Base-by-base conservation (phyloP, 2,797 vertebrate species). In the Sebastes glaucus region DNA sequence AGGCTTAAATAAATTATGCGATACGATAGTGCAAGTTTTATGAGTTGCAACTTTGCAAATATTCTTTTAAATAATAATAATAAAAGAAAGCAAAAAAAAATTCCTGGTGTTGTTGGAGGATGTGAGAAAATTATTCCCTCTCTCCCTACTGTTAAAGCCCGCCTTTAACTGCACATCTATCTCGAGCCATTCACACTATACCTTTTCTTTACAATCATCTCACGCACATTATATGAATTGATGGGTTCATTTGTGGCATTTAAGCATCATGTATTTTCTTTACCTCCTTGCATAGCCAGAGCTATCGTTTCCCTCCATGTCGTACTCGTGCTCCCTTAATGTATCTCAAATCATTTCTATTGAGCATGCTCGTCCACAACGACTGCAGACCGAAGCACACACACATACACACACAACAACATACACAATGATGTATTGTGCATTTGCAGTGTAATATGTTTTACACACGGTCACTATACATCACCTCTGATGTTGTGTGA, bases 41-140 rank as follows among this genome's bases (percentile, higher is more conserved):
- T 86, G 85, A 89, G 88, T 90, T 91, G 91, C 83, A 92, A 90
- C 87, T 93, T 91, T 86, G 87, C 86, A 93, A 92, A 93, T 92
- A 93, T 91, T 92, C 87, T 91, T 91, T 92, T 89, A 92, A 89
- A 90, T 87, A 88, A 90, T 77, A 88, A 87, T 84, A 90, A 88
- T 89, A 88, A 84, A 86, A 87, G 46, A 71, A 53, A 53, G 53
- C 23, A 61, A 23, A 64, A 63, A 85, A 86, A 89, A 89, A 80
- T 73, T 74, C 65, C 69, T 60, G 11, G 28, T 55, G 82, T 82
- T 78, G 71, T 76, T 75, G 32, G 74, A 79, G 28, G 77, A 80
- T 66, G 74, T 67, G 62, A 61, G 67, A 65, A 78, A 53, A 64
- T n/a, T 30, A 82, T 82, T 82, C 52, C 35, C 32, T 71, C 66